Percentiles rank a stretch among this genome's conserved stretches.
phyloP scores from a whole-genome alignment of 2,888 invertebrate species.

The Drosophila anceps region DNA sequence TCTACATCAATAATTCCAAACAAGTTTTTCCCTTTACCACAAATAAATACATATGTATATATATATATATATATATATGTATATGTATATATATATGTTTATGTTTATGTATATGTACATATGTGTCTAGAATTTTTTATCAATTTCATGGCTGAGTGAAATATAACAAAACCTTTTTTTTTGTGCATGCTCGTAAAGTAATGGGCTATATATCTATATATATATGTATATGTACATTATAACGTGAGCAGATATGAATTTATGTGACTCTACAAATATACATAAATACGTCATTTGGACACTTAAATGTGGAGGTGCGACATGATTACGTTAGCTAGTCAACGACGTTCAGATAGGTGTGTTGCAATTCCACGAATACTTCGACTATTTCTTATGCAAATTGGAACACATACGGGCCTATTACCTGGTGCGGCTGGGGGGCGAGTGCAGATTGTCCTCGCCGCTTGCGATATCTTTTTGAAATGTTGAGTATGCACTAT shows the following conservation, averaged over 20 bases:
- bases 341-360: conserved; percentile 53
- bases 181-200: conserved; percentile 34
- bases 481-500: background rate
- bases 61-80: background rate
- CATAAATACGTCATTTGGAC: conserved; percentile 19
- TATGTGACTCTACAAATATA: conserved; percentile 20
- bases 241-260: conserved; percentile 44
- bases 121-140: conserved; percentile 55
- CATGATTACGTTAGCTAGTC: conserved; percentile 51
- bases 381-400: conserved; percentile 45
- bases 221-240: background rate
- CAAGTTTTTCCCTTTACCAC: conserved; percentile 37
- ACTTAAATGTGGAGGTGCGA: conserved; percentile 49
- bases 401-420: conserved; percentile 19
- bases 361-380: conserved; percentile 66
- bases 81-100: conserved; percentile 3
- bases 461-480: conserved; percentile 5
- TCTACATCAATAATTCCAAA: conserved; percentile 51
- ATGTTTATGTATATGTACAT: background rate
- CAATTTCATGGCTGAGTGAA: conserved; percentile 47
- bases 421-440: background rate
- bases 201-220: conserved; percentile 14
- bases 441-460: conserved; percentile 30
- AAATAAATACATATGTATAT: background rate
- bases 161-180: conserved; percentile 21